Evolutionary conservation across 2,888 invertebrate genomes (phyloP).

Genomic region (Priocnemis perturbator): DNA sequence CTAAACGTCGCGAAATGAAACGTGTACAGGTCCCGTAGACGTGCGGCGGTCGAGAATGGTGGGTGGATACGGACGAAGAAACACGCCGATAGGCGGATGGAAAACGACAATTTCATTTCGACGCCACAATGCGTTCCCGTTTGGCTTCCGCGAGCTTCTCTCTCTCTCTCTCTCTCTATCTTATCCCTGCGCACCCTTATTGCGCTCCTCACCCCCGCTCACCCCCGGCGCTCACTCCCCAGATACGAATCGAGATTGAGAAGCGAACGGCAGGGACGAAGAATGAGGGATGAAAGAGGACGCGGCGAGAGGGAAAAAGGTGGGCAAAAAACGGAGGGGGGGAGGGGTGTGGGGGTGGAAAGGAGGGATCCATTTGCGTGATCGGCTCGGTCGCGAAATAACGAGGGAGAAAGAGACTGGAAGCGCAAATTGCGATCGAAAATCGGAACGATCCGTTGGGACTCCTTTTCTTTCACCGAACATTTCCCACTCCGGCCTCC

Average conservation of each 20-base stretch:
- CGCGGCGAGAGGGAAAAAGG: not conserved
- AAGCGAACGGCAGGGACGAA: not conserved
- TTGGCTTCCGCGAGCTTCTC: not conserved
- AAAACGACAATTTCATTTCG: conserved; percentile 57
- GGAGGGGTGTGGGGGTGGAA: not conserved
- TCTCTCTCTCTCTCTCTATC: conserved; percentile 1
- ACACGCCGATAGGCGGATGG: conserved; percentile 37
- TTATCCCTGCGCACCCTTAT: conserved; percentile 11
- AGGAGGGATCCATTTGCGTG: too few species aligned
- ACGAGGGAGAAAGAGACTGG: too few species aligned
- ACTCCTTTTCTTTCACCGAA: too few species aligned
- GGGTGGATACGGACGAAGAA: conserved; percentile 1
- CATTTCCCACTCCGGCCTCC: too few species aligned
- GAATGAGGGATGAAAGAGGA: not conserved
- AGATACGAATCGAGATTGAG: conserved; percentile 26
- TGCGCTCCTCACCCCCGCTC: conserved; percentile 39
- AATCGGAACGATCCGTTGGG: too few species aligned
- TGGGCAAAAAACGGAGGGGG: not conserved
- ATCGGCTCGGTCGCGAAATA: too few species aligned
- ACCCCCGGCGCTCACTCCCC: conserved; percentile 43
- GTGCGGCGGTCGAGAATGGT: too few species aligned
- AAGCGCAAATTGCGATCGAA: too few species aligned
- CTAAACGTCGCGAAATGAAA: conserved; percentile 10
- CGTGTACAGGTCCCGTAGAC: not conserved
- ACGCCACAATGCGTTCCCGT: conserved; percentile 28